Evolutionary conservation across 1,140 invertebrate species (phyloP).

Genomic region (Drosophila bipectinata): DNA sequence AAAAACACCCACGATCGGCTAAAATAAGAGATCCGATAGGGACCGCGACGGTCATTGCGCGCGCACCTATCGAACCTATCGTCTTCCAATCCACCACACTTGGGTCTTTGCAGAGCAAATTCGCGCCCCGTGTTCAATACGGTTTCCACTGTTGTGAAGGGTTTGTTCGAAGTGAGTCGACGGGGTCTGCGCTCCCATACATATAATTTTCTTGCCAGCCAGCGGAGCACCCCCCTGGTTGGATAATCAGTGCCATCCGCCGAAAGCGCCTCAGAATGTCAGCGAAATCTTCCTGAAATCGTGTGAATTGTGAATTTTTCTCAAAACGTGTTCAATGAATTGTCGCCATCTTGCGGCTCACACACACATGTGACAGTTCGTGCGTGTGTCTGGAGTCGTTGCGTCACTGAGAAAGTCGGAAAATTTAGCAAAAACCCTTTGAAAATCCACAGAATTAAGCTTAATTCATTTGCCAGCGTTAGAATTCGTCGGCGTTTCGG

Average conservation of each 20-base stretch:
- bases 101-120: slow-evolving; percentile 42
- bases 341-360: slow-evolving; percentile 75
- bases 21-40: not conserved
- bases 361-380: slow-evolving; percentile 59
- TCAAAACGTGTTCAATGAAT: slow-evolving; percentile 50
- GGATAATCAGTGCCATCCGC: slow-evolving; percentile 51
- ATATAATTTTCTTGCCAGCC: slow-evolving; percentile 39
- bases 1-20: not conserved
- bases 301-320: slow-evolving; percentile 41
- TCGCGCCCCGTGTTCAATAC: slow-evolving; percentile 58
- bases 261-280: slow-evolving; percentile 29
- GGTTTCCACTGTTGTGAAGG: slow-evolving; percentile 80
- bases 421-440: slow-evolving; percentile 3
- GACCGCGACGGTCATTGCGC: not conserved
- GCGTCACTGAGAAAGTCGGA: slow-evolving; percentile 67
- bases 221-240: slow-evolving; percentile 56
- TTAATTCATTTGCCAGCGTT: slow-evolving; percentile 6
- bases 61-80: slow-evolving; percentile 1
- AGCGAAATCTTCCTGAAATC: slow-evolving; percentile 41
- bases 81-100: slow-evolving; percentile 1
- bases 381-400: slow-evolving; percentile 62
- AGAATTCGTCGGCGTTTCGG: not conserved
- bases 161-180: slow-evolving; percentile 83
- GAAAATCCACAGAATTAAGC: slow-evolving; percentile 22
- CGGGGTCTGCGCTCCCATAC: slow-evolving; percentile 19